Base-by-base conservation (phyloP, 2,113 vertebrate genomes). In the Egretta garzetta region DNA sequence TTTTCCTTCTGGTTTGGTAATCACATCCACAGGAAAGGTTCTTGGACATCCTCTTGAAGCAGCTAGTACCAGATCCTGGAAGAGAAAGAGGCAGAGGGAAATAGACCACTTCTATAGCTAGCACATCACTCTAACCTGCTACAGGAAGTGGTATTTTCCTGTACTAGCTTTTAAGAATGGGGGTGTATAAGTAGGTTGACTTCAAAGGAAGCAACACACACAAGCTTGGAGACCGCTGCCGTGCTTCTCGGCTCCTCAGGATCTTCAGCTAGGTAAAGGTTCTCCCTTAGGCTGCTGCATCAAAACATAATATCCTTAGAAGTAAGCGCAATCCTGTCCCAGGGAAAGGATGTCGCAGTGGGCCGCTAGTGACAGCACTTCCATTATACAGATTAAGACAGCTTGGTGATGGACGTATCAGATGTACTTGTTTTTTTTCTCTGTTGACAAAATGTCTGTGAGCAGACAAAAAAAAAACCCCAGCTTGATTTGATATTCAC, bases 151-250 rank as follows among this genome's bases (percentile, higher is more conserved):
- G 9, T 58, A 52, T 63, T 79, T 68, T 68, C 45, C 74, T 88
- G 30, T 26, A 37, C 37, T 64, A 60, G 8, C 45, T 49, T 52
- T 70, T 37, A 64, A 74, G 19, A 68, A 33, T 23, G 18, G 32
- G 14, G 3, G 19, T 41, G 20, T 58, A 43, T 32, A 59, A 71
- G 55, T 32, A 53, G 5, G 2, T 71, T 64, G 52, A 74, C 21
- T n/a, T 63, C 49, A 63, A 58, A 79, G 35, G 24, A 94, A 80
- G 8, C 6, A 63, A 77, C 6, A 35, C 21, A 52, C 1, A 1
- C 5, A 55, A 41, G 27, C 39, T 45, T 1, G 3, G n/a, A 26
- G n/a, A 66, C 45, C 1, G 1, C 6, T 35, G 35, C 19, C 0
- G 0, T 68, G 35, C 18, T 84, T 63, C 62, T 52, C 4, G 32